Conservation (phyloP, 2,888 invertebrate species). For the Dryobota labecula region DNA sequence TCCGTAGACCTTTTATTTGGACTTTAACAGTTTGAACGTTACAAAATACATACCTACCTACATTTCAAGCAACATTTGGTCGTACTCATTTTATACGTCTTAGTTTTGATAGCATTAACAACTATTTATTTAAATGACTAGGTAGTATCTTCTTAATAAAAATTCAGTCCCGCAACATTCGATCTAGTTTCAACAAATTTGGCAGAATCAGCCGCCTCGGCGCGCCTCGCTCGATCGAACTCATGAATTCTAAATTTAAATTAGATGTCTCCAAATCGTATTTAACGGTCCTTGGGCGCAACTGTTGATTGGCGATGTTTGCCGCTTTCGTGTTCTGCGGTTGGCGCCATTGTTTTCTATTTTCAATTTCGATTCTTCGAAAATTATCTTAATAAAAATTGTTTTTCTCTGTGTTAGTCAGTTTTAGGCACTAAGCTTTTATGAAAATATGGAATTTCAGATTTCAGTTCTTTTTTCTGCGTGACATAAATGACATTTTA, state of each 20-base stretch:
- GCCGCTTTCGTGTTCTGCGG: conserved; percentile 62
- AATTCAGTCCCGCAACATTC: conserved; percentile 41
- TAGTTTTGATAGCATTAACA: background rate
- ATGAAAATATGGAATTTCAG: background rate
- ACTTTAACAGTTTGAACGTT: background rate
- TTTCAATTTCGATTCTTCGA: conserved; percentile 51
- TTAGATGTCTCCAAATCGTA: conserved; percentile 80
- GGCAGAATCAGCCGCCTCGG: conserved; percentile 61
- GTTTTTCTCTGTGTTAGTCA: background rate
- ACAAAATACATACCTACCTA: background rate
- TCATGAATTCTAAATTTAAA: conserved; percentile 82
- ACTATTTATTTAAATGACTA: conserved; percentile 26
- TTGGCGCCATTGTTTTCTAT: conserved; percentile 57
- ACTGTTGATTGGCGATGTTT: conserved; percentile 75
- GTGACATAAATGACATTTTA: background rate
- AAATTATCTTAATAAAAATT: conserved; percentile 5
- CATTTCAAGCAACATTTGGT: background rate
- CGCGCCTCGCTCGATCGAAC: conserved; percentile 78
- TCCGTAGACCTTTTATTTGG: background rate
- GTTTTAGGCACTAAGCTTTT: background rate
- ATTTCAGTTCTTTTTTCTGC: background rate
- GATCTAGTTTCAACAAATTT: conserved; percentile 61
- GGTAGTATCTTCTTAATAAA: conserved; percentile 16
- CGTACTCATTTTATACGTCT: background rate
- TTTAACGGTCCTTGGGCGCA: conserved; percentile 77